Evolutionary conservation across 2,888 invertebrate genomes (phyloP).

Genomic region (Horisme vitalbata): DNA sequence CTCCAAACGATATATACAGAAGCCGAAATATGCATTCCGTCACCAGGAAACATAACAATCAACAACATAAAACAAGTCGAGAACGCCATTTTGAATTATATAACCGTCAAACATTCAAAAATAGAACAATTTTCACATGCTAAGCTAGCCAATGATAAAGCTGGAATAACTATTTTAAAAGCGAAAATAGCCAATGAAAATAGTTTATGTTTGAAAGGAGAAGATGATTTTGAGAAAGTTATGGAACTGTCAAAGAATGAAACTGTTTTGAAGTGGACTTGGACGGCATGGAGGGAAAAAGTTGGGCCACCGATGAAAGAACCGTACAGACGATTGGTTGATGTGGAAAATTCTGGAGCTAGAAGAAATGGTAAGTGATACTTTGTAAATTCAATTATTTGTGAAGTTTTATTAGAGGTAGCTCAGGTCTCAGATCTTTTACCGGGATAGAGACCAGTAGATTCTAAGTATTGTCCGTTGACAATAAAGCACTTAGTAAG

Average conservation of each 20-base stretch:
- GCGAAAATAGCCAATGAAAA: conserved; percentile 83
- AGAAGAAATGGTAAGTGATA: conserved; percentile 83
- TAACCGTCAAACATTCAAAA: conserved; percentile 39
- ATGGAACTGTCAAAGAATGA: conserved; percentile 77
- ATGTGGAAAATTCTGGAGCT: conserved; percentile 85
- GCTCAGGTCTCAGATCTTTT: too few species aligned
- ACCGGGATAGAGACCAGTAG: too few species aligned
- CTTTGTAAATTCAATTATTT: too few species aligned
- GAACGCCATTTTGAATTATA: conserved; percentile 50
- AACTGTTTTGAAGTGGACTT: conserved; percentile 82
- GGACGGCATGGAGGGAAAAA: conserved; percentile 86
- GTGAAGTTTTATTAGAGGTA: too few species aligned
- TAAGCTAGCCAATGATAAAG: conserved; percentile 34
- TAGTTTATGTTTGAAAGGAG: conserved; percentile 81
- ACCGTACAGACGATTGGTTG: conserved; percentile 78
- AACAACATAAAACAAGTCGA: conserved; percentile 50
- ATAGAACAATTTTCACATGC: conserved; percentile 29
- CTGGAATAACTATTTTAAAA: conserved; percentile 58
- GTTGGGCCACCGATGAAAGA: conserved; percentile 82
- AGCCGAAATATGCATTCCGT: conserved; percentile 80
- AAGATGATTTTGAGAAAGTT: conserved; percentile 84
- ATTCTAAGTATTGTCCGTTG: too few species aligned
- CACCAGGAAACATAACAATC: conserved; percentile 29
- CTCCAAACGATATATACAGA: conserved; percentile 84
- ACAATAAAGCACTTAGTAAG: too few species aligned